phyloP scores from a whole-genome alignment of 1,140 invertebrate genomes.

The Monochamus saltuarius region DNA sequence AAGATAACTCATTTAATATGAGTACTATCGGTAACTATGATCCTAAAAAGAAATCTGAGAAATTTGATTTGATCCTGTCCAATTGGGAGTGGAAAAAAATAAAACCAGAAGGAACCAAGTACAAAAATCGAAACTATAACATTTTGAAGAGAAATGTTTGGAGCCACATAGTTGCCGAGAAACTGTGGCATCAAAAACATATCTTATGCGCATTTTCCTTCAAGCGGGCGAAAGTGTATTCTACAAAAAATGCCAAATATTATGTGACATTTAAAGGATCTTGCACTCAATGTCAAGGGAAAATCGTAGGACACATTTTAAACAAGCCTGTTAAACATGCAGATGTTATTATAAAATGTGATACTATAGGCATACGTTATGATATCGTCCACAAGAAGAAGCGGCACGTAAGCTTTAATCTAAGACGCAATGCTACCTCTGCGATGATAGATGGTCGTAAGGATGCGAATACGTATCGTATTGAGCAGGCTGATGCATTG shows the following conservation, averaged over 20 bases:
- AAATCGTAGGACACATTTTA: neutral
- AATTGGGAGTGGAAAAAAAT: too few relatives aligned
- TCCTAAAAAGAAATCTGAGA: too few relatives aligned
- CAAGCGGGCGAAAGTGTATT: neutral
- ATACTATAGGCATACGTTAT: too few relatives aligned
- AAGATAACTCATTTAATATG: too few relatives aligned
- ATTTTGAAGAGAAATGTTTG: too few relatives aligned
- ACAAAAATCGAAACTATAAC: too few relatives aligned
- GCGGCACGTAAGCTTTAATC: neutral
- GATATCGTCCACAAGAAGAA: neutral
- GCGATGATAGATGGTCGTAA: neutral
- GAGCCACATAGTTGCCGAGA: too few relatives aligned
- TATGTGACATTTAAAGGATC: neutral
- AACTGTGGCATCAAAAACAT: too few relatives aligned
- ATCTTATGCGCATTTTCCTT: neutral
- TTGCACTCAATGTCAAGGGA: neutral
- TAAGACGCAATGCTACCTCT: neutral
- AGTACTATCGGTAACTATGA: too few relatives aligned
- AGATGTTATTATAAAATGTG: neutral
- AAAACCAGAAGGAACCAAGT: too few relatives aligned
- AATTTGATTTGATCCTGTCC: too few relatives aligned
- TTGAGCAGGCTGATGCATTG: neutral
- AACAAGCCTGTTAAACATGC: neutral
- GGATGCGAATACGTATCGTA: neutral
- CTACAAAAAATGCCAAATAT: neutral